A percentile compares a stretch with the other conserved stretches of the same genome.
Conservation (phyloP, 2,113 vertebrate species). For the Ancistrus triradiatus region DNA sequence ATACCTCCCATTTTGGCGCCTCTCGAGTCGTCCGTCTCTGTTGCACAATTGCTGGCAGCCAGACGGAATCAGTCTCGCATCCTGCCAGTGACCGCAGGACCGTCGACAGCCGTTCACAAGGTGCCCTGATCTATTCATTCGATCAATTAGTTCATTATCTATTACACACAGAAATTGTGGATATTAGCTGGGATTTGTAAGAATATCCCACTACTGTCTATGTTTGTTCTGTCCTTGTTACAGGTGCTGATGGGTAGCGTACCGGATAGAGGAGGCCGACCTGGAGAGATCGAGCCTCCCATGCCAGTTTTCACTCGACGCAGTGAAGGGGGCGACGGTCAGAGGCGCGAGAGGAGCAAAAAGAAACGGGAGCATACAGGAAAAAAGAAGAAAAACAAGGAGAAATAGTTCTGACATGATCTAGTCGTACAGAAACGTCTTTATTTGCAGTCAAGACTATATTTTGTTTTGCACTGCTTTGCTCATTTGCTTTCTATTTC, state of each 20-base stretch:
- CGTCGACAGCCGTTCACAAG: slow-evolving; percentile 74
- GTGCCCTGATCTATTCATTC: too few species aligned
- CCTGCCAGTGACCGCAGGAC: slow-evolving; percentile 59
- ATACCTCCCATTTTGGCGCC: slow-evolving; percentile 48
- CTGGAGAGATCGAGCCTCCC: slow-evolving; percentile 79
- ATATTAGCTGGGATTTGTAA: too few species aligned
- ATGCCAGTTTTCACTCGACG: slow-evolving; percentile 76
- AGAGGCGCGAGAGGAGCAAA: slow-evolving; percentile 33
- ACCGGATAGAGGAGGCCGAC: slow-evolving; percentile 82
- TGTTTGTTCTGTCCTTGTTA: too few species aligned
- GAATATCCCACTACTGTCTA: too few species aligned
- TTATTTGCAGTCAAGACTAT: too few species aligned
- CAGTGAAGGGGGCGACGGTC: slow-evolving; percentile 54
- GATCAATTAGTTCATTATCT: too few species aligned
- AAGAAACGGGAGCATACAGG: slow-evolving; percentile 25
- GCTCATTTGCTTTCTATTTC: too few species aligned
- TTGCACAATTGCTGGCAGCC: slow-evolving; percentile 72
- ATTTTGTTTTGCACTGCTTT: too few species aligned
- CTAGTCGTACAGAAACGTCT: too few species aligned
- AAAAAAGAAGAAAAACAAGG: slow-evolving; percentile 43
- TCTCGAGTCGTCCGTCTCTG: slow-evolving; percentile 57
- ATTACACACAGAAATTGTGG: too few species aligned
- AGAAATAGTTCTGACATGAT: too few species aligned
- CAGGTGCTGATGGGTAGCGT: slow-evolving; percentile 79
- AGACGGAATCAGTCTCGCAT: slow-evolving; percentile 75